Evolutionary conservation across 1,140 invertebrate genomes (phyloP), one percentile per base, ranked within the genome.

Genomic region (Calycopis cecrops): DNA sequence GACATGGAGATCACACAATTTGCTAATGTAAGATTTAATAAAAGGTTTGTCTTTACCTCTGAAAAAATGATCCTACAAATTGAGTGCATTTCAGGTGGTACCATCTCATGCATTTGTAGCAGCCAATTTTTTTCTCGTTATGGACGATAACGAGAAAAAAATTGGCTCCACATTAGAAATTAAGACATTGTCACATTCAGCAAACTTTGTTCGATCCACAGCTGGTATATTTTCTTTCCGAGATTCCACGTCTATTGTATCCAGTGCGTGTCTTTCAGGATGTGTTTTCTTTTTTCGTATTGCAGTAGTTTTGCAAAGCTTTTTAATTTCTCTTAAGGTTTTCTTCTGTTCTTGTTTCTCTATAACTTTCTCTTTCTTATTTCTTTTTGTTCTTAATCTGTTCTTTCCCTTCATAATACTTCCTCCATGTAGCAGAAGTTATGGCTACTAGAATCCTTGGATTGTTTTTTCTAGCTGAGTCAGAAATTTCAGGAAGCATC

Each of bases 371-470:
- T 54, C 21, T 38, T 52, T 55, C 53, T 40, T n/a, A n/a, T n/a
- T 55, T 48, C n/a, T 56, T 55, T 55, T 60, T 44, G 18, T 53
- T 53, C 14, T 61, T 61, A 17, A 54, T 54, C 52, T 54, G 51
- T 4, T 54, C 48, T 34, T 59, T 54, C 52, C 50, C 42, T 61
- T 61, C 55, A 18, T 60, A 61, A 49, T 53, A 53, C 34, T 61
- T 61, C 53, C 59, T 55, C 54, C 59, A 60, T 47, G 53, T 42
- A 52, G 53, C 53, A 60, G 59, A 60, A 55, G 59, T 48, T 52
- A 55, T 56, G 48, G 54, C 52, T 55, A 40, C 53, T 60, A 40
- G 49, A 55, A 49, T 55, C 33, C 49, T 60, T 55, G 51, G 33
- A 60, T 44, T 60, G 10, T 21, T 12, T 60, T 60, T 60, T 55